These are phyloP conservation scores for Dendrocincla fuliginosa DNA, from an alignment of 2,797 vertebrate species.

Conservation along the genomic window DNA sequence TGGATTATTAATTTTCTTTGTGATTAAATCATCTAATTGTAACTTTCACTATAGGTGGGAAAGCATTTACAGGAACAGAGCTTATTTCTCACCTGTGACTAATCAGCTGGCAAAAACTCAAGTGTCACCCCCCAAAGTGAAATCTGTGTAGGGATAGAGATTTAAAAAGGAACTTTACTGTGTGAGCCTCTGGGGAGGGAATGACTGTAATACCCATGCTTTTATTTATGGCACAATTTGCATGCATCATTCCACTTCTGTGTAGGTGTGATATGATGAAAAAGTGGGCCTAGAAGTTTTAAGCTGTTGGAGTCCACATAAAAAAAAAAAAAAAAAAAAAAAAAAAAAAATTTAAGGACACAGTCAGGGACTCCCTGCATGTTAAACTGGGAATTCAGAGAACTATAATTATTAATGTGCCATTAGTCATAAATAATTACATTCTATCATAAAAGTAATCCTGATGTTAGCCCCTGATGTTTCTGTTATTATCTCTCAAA, in stretches of 20 bases:
- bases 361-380: not conserved
- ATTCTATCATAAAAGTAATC: not conserved
- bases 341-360: not conserved
- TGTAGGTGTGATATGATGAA: not conserved
- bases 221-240: not conserved
- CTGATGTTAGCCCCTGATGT: not conserved
- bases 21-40: slow-evolving; percentile 33
- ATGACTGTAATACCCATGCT: not conserved
- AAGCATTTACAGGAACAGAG: not conserved
- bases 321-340: not conserved
- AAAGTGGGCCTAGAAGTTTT: not conserved
- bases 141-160: not conserved
- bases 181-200: not conserved
- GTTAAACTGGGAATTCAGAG: not conserved
- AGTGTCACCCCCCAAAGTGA: not conserved
- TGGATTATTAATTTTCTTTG: slow-evolving; percentile 18
- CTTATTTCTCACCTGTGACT: not conserved
- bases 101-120: slow-evolving; percentile 34
- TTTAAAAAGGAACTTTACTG: not conserved
- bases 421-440: slow-evolving; percentile 15
- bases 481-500: slow-evolving; percentile 7
- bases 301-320: not conserved
- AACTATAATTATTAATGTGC: not conserved
- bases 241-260: not conserved
- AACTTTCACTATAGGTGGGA: slow-evolving; percentile 23